A percentile compares a stretch with the other conserved stretches of the same genome.
Evolutionary conservation across 2,797 vertebrate species (phyloP).

Genomic region (Argentina silus): DNA sequence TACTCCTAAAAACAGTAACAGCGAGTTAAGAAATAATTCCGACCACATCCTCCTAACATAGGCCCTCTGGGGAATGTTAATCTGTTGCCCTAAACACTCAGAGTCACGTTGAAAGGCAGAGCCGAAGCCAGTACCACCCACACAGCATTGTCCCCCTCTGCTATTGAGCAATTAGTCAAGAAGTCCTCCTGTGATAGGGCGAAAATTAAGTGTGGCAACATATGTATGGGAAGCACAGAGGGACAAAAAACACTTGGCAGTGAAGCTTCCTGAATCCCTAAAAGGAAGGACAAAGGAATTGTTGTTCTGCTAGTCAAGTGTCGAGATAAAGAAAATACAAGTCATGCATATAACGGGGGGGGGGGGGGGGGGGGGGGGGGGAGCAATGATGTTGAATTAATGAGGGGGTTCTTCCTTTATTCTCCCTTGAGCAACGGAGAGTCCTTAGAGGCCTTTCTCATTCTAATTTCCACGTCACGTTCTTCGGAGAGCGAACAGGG

Average conservation of each 20-base stretch:
- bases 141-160: conserved; percentile 56
- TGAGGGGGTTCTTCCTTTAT: conserved; percentile 41
- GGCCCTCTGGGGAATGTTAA: conserved; percentile 22
- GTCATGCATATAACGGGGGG: conserved; percentile 62
- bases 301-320: conserved; percentile 51
- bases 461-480: conserved; percentile 23
- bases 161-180: conserved; percentile 29
- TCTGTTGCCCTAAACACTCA: conserved; percentile 7
- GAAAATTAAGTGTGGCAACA: conserved; percentile 46
- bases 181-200: conserved; percentile 55
- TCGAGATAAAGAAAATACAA: conserved; percentile 60
- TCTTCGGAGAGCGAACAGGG: not conserved
- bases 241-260: conserved; percentile 54
- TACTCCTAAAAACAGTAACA: not conserved
- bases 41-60: conserved; percentile 20
- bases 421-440: conserved; percentile 26
- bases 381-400: conserved; percentile 56
- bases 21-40: conserved; percentile 4
- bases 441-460: conserved; percentile 36
- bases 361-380: conserved; percentile 17
- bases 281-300: conserved; percentile 40
- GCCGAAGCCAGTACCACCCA: conserved; percentile 52
- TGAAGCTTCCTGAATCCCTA: conserved; percentile 52
- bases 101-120: not conserved
- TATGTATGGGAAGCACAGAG: conserved; percentile 62